Conservation (phyloP, 2,888 invertebrate species). For the Lepidochitona cinerea region DNA sequence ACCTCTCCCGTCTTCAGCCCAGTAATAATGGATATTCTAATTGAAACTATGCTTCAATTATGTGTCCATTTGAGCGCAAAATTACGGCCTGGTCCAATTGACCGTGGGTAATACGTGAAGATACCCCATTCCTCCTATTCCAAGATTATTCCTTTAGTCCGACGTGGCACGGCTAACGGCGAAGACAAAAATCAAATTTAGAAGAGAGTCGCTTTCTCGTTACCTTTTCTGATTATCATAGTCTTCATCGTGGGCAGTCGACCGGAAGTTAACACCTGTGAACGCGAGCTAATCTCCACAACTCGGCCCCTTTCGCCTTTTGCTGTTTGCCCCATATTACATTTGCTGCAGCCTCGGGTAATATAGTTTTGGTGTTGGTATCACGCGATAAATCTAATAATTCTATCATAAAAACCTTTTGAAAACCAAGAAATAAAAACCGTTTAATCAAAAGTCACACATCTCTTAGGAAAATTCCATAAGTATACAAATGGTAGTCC, state of each 20-base stretch:
- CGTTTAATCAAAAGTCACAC: too few relatives aligned
- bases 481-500: too few relatives aligned
- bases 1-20: neutral
- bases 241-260: neutral
- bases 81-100: slow-evolving; percentile 3
- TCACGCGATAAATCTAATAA: neutral
- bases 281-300: neutral
- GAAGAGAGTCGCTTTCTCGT: slow-evolving; percentile 3
- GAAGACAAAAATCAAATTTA: neutral
- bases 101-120: slow-evolving; percentile 7
- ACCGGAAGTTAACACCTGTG: slow-evolving; percentile 3
- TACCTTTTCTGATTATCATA: neutral
- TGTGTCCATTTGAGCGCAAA: slow-evolving; percentile 7
- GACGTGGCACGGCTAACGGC: slow-evolving; percentile 1
- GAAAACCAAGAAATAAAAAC: too few relatives aligned
- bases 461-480: too few relatives aligned
- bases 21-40: slow-evolving; percentile 1
- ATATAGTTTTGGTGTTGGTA: neutral
- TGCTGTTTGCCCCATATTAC: neutral
- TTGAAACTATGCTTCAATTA: slow-evolving; percentile 9
- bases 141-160: neutral
- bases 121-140: neutral
- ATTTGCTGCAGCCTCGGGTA: neutral
- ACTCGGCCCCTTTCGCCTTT: neutral
- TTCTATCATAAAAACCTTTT: neutral